These are phyloP conservation scores for Nerophis ophidion DNA, from an alignment of 2,113 vertebrate genomes.

Conservation along the genomic window DNA sequence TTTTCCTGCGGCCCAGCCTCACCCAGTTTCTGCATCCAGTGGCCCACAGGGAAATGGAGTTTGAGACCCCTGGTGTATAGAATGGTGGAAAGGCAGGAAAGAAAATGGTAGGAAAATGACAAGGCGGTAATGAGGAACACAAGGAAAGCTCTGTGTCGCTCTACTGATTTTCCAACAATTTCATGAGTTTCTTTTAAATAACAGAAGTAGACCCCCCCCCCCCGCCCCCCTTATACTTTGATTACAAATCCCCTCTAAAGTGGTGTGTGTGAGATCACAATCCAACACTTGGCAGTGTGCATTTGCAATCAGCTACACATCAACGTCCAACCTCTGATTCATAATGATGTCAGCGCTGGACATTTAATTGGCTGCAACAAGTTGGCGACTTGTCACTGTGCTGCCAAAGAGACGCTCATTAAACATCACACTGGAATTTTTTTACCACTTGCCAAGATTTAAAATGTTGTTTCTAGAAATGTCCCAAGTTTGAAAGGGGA, in stretches of 20 bases:
- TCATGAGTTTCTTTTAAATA: slow-evolving; percentile 58
- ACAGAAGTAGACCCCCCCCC: slow-evolving; percentile 55
- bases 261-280: slow-evolving; percentile 39
- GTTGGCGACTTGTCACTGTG: slow-evolving; percentile 2
- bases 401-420: slow-evolving; percentile 23
- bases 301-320: slow-evolving; percentile 21
- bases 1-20: too few relatives aligned
- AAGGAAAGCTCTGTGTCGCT: slow-evolving; percentile 44
- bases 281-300: slow-evolving; percentile 34
- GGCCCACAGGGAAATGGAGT: too few relatives aligned
- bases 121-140: slow-evolving; percentile 18
- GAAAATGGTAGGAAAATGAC: slow-evolving; percentile 18
- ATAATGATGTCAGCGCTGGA: slow-evolving; percentile 15
- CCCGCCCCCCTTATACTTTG: slow-evolving; percentile 19
- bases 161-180: slow-evolving; percentile 49
- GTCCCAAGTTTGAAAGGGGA: too few relatives aligned
- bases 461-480: too few relatives aligned
- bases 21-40: too few relatives aligned
- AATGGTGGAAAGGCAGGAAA: background rate
- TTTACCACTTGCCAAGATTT: too few relatives aligned
- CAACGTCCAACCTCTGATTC: slow-evolving; percentile 11
- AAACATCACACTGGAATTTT: slow-evolving; percentile 16
- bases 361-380: slow-evolving; percentile 36
- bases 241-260: slow-evolving; percentile 42
- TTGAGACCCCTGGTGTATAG: too few relatives aligned